phyloP scores from a whole-genome alignment of 2,888 invertebrate species.

The Synanthedon myopaeformis region DNA sequence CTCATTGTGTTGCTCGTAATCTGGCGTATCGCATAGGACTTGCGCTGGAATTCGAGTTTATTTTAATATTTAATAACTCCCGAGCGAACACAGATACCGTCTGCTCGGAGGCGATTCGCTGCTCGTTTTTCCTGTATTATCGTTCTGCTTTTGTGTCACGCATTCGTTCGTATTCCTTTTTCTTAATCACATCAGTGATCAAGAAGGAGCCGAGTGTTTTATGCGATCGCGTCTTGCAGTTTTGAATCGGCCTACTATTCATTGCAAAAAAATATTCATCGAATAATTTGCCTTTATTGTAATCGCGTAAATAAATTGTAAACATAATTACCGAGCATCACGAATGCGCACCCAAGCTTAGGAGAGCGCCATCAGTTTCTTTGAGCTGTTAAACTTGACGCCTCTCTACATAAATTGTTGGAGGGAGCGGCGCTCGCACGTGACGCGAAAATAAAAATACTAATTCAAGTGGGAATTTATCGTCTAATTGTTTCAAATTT shows the following conservation, averaged over 20 bases:
- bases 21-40: slow-evolving; percentile 63
- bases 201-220: slow-evolving; percentile 18
- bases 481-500: slow-evolving; percentile 59
- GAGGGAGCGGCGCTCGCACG: slow-evolving; percentile 42
- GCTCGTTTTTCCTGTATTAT: slow-evolving; percentile 61
- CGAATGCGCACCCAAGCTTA: slow-evolving; percentile 34
- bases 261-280: not conserved
- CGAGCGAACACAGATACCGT: slow-evolving; percentile 58
- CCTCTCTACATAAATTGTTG: slow-evolving; percentile 50
- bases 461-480: slow-evolving; percentile 55
- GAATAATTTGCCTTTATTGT: not conserved
- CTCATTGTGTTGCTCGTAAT: slow-evolving; percentile 65
- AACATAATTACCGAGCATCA: slow-evolving; percentile 49
- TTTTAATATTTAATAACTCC: slow-evolving; percentile 71
- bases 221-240: not conserved
- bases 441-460: slow-evolving; percentile 61
- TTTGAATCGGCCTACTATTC: not conserved
- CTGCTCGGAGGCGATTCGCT: slow-evolving; percentile 56
- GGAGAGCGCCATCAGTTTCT: slow-evolving; percentile 47
- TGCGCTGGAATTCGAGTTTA: slow-evolving; percentile 67
- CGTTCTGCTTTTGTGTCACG: slow-evolving; percentile 64
- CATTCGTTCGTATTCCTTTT: slow-evolving; percentile 55
- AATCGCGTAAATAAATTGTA: slow-evolving; percentile 34
- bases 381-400: slow-evolving; percentile 55
- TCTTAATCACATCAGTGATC: slow-evolving; percentile 55